Conservation (phyloP, 1,140 invertebrate species). For the Gonioctena quinquepunctata region DNA sequence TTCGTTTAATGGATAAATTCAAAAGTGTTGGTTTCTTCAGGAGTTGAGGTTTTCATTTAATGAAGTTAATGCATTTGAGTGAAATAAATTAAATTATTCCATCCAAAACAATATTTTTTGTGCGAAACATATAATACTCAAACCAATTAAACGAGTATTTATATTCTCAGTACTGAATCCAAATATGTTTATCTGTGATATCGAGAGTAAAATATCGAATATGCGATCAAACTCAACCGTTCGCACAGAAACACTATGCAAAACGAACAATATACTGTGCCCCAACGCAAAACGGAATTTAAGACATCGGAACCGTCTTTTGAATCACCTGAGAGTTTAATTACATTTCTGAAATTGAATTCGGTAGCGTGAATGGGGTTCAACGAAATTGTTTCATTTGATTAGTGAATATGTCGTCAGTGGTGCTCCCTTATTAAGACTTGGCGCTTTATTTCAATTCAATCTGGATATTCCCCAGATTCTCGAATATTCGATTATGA, state of each 20-base stretch:
- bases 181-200: too few species aligned
- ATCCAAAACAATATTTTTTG: too few species aligned
- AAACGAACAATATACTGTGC: neutral
- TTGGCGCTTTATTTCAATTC: neutral
- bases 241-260: neutral
- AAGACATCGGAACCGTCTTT: neutral
- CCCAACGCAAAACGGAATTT: neutral
- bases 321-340: conserved; percentile 1
- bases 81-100: too few species aligned
- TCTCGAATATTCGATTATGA: neutral
- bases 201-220: too few species aligned
- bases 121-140: too few species aligned
- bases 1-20: too few species aligned
- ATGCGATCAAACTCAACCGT: too few species aligned
- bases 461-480: neutral
- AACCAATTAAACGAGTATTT: too few species aligned
- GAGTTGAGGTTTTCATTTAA: too few species aligned
- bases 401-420: neutral
- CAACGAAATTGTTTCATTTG: conserved; percentile 3
- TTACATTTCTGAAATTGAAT: conserved; percentile 6
- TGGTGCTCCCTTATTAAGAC: neutral
- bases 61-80: too few species aligned
- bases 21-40: too few species aligned
- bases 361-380: neutral
- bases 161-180: too few species aligned